Evolutionary conservation across 1,140 invertebrate species (phyloP).

Genomic region (Elysia chlorotica): DNA sequence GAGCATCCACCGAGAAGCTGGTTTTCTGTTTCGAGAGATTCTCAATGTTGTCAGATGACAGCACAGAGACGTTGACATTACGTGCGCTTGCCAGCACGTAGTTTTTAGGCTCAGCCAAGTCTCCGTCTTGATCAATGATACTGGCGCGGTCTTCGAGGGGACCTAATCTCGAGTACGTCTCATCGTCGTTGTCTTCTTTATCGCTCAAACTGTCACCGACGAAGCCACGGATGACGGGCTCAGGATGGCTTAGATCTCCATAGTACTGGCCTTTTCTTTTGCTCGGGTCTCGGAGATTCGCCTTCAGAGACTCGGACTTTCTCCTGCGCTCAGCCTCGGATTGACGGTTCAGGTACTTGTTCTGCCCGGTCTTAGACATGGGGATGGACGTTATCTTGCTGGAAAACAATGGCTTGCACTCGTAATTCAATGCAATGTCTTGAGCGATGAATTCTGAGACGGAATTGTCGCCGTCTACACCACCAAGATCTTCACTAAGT

Average conservation of each 20-base stretch:
- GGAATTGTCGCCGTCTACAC: not conserved
- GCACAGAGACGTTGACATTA: not conserved
- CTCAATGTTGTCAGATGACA: not conserved
- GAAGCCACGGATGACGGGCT: slow-evolving; percentile 9
- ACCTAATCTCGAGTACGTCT: not conserved
- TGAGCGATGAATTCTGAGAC: not conserved
- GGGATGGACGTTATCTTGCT: not conserved
- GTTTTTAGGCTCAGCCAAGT: not conserved
- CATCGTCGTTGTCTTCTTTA: not conserved
- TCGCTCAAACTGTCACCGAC: slow-evolving; percentile 4
- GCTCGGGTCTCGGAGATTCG: not conserved
- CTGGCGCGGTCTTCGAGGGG: not conserved
- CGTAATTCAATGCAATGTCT: not conserved
- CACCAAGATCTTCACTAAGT: not conserved
- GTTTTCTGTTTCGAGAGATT: not conserved
- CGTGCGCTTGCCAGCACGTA: not conserved
- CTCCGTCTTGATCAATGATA: not conserved
- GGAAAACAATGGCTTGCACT: not conserved
- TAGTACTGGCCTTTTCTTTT: not conserved
- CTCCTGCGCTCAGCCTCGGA: not conserved
- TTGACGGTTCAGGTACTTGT: slow-evolving; percentile 7
- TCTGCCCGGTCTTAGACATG: slow-evolving; percentile 15
- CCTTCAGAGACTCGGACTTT: not conserved
- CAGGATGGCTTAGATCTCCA: slow-evolving; percentile 3
- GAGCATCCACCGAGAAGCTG: too few species aligned